Percentiles rank a stretch among this genome's conserved stretches.
These are phyloP conservation scores for Caradrina kadenii DNA, from an alignment of 2,888 invertebrate genomes.

Conservation along the genomic window DNA sequence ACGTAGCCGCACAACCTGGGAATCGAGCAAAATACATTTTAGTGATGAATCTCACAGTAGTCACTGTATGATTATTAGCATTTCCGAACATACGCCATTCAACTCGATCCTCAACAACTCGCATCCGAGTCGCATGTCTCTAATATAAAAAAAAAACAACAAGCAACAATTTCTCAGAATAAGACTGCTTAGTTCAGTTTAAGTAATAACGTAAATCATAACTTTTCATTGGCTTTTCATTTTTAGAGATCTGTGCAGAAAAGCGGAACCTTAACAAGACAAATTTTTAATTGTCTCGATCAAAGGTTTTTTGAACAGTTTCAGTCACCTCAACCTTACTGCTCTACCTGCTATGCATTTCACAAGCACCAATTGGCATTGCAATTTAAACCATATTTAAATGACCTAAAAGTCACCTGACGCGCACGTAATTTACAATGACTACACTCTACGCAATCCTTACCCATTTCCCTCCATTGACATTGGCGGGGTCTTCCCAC, in stretches of 20 bases:
- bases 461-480: constrained; percentile 99
- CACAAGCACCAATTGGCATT: too few species aligned
- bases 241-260: too few species aligned
- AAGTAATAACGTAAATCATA: neutral
- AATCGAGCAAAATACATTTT: constrained; percentile 28
- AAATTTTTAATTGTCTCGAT: too few species aligned
- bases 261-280: too few species aligned
- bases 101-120: neutral
- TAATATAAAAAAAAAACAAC: neutral
- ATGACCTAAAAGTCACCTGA: neutral
- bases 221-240: too few species aligned
- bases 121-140: neutral
- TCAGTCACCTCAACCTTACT: too few species aligned
- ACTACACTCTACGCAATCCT: constrained; percentile 43
- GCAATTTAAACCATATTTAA: neutral
- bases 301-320: too few species aligned
- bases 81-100: neutral
- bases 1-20: constrained; percentile 94
- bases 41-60: too few species aligned
- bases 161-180: neutral
- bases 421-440: neutral
- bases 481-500: constrained; percentile 99
- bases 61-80: too few species aligned
- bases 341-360: too few species aligned
- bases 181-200: neutral